These are phyloP conservation scores for Gandaritis pyraliata DNA, from an alignment of 2,888 invertebrate species.

Conservation along the genomic window DNA sequence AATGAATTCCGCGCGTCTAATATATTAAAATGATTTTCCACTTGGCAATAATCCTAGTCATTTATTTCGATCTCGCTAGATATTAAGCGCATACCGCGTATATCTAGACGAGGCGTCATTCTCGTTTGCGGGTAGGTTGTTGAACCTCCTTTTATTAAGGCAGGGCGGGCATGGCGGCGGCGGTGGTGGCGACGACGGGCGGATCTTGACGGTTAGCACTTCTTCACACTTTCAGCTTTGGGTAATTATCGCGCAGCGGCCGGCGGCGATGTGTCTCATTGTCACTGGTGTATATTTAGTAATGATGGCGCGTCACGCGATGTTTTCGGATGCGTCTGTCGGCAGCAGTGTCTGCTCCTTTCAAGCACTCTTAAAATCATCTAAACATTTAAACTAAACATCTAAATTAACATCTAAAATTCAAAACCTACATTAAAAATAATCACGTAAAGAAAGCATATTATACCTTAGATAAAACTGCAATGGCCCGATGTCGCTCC, in stretches of 20 bases:
- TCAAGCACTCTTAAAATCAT: constrained; percentile 21
- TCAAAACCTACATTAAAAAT: too few relatives aligned
- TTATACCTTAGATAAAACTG: too few relatives aligned
- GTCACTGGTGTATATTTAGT: constrained; percentile 70
- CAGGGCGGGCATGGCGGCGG: constrained; percentile 51
- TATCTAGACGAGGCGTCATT: constrained; percentile 76
- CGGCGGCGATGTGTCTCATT: constrained; percentile 70
- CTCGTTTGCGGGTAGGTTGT: constrained; percentile 70
- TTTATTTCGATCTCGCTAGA: constrained; percentile 81
- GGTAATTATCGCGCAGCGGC: constrained; percentile 56
- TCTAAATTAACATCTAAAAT: too few relatives aligned
- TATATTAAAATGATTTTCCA: constrained; percentile 82
- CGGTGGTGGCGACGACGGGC: constrained; percentile 28
- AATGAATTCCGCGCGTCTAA: constrained; percentile 81
- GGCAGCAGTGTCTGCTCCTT: constrained; percentile 46
- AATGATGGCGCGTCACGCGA: constrained; percentile 59
- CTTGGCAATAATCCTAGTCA: constrained; percentile 84
- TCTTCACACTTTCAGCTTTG: constrained; percentile 62
- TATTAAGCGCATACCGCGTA: constrained; percentile 80
- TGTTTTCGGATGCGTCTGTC: constrained; percentile 71
- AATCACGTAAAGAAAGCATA: too few relatives aligned
- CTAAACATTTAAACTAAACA: constrained; percentile 3
- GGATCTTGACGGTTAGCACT: constrained; percentile 53
- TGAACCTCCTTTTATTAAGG: constrained; percentile 75
- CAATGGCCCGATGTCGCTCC: too few relatives aligned